These are phyloP conservation scores for Calcarius ornatus DNA, from an alignment of 2,113 vertebrate genomes.

Conservation along the genomic window DNA sequence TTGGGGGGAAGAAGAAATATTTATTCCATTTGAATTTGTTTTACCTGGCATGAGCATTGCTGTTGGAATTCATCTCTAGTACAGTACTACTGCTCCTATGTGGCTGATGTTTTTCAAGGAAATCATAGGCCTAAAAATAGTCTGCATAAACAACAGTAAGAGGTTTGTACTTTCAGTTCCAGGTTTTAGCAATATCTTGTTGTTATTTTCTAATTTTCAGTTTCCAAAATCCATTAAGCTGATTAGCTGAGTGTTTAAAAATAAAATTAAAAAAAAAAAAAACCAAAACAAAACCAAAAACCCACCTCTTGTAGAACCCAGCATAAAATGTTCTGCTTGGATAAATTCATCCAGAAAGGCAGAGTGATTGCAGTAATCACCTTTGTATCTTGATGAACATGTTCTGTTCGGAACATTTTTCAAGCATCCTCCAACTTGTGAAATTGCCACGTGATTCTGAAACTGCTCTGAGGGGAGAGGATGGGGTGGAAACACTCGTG, in stretches of 20 bases:
- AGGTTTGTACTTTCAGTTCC: slow-evolving; percentile 66
- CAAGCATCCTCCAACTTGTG: neutral
- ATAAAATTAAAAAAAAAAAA: neutral
- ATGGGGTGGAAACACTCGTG: neutral
- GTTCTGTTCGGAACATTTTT: neutral
- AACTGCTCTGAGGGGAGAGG: neutral
- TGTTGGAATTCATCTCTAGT: slow-evolving; percentile 52
- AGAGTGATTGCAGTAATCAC: neutral
- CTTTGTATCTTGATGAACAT: neutral
- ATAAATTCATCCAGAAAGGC: neutral
- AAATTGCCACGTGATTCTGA: neutral
- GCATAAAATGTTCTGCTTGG: neutral
- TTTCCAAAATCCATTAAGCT: slow-evolving; percentile 51
- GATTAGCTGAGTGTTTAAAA: slow-evolving; percentile 31
- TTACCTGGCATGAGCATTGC: slow-evolving; percentile 40
- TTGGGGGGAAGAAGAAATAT: slow-evolving; percentile 11
- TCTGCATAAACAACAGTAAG: slow-evolving; percentile 69
- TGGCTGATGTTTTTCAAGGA: slow-evolving; percentile 71
- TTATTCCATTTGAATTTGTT: slow-evolving; percentile 39
- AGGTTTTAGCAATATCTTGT: slow-evolving; percentile 62
- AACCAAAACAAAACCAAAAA: neutral
- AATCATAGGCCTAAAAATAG: slow-evolving; percentile 72
- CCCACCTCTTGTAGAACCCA: neutral
- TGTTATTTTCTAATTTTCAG: slow-evolving; percentile 60
- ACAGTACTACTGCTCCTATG: slow-evolving; percentile 50